Conservation (phyloP, 1,140 invertebrate species). For the Drusus annulatus region DNA sequence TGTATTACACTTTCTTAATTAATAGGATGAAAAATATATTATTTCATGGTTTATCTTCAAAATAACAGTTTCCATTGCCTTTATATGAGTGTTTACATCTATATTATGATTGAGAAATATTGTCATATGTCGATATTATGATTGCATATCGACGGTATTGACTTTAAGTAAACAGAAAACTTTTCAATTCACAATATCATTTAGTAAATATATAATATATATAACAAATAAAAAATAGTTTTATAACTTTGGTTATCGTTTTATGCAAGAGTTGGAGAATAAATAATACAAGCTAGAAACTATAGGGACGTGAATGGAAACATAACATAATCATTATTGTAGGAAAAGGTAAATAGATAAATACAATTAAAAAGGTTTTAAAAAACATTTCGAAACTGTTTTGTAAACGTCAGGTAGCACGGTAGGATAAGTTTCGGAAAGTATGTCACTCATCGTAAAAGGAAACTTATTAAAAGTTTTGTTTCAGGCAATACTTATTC, state of each 20-base stretch:
- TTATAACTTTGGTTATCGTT: background rate
- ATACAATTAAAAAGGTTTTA: too few relatives aligned
- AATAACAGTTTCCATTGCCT: too few relatives aligned
- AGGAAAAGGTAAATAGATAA: background rate
- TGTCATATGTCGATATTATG: too few relatives aligned
- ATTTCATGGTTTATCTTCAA: too few relatives aligned
- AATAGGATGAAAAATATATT: too few relatives aligned
- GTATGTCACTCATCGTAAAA: conserved; percentile 15
- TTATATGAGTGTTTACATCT: too few relatives aligned
- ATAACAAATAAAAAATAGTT: too few relatives aligned
- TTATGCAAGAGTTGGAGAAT: background rate
- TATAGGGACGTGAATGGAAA: background rate
- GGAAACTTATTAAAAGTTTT: conserved; percentile 17
- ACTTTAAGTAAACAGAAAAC: too few relatives aligned
- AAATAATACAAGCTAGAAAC: background rate
- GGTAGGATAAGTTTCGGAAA: conserved; percentile 27
- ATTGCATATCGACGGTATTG: too few relatives aligned
- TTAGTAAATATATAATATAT: background rate
- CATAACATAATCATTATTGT: background rate
- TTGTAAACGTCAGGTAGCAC: conserved; percentile 29
- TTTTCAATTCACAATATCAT: too few relatives aligned
- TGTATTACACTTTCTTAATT: too few relatives aligned
- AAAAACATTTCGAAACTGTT: background rate
- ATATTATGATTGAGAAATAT: too few relatives aligned
- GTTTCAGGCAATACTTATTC: background rate